These are phyloP conservation scores for Vulpes vulpes DNA, from an alignment of 2,113 vertebrate species.

Conservation along the genomic window DNA sequence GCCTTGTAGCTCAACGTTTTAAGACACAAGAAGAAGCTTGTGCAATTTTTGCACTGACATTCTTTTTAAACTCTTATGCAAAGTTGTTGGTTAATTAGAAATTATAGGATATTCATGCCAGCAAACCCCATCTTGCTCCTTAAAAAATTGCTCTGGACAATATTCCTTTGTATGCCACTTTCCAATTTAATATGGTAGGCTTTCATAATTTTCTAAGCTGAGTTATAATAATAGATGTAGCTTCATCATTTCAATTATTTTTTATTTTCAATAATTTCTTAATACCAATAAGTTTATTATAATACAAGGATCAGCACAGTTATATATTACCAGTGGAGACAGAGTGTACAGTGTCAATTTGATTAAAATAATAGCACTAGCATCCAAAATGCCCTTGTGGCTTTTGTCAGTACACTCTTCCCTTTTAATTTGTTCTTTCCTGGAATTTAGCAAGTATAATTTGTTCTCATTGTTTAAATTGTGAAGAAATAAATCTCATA, in stretches of 20 bases:
- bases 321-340: neutral
- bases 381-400: neutral
- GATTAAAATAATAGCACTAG: neutral
- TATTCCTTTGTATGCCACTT: neutral
- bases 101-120: neutral
- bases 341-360: neutral
- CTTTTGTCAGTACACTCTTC: neutral
- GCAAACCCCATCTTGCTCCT: slow-evolving; percentile 23
- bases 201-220: neutral
- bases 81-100: slow-evolving; percentile 54
- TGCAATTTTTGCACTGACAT: neutral
- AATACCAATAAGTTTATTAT: neutral
- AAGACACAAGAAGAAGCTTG: neutral
- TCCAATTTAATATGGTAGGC: neutral
- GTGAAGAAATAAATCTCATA: neutral
- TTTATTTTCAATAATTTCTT: neutral
- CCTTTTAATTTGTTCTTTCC: neutral
- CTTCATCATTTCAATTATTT: neutral
- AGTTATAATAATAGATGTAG: neutral
- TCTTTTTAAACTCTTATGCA: neutral
- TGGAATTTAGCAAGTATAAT: neutral
- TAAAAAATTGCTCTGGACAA: neutral
- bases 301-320: neutral
- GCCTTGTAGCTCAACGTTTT: neutral
- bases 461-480: neutral